Percentiles rank a stretch among this genome's conserved stretches.
These are phyloP conservation scores for Exephanes ischioxanthus DNA, from an alignment of 2,888 invertebrate species.

Conservation along the genomic window DNA sequence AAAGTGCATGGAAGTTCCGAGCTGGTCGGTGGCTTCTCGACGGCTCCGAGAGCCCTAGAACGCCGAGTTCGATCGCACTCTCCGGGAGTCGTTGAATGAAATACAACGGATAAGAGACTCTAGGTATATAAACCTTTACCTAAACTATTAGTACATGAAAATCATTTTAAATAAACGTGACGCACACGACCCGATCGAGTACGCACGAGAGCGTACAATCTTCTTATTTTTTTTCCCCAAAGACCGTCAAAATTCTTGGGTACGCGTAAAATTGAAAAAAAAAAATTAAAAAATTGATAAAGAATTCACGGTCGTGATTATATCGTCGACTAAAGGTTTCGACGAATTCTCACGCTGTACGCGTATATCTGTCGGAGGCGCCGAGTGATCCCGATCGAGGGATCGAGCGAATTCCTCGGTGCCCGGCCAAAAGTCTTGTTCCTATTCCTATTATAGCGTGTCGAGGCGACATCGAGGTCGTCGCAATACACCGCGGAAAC, in stretches of 20 bases:
- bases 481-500: slow-evolving; percentile 18
- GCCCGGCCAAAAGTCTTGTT: slow-evolving; percentile 78
- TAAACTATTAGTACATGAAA: too few relatives aligned
- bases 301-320: slow-evolving; percentile 23
- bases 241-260: slow-evolving; percentile 39
- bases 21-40: background rate
- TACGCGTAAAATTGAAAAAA: background rate
- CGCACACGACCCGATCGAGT: background rate
- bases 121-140: slow-evolving; percentile 1
- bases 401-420: slow-evolving; percentile 24
- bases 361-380: background rate
- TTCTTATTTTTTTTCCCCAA: slow-evolving; percentile 2
- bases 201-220: slow-evolving; percentile 6
- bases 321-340: background rate
- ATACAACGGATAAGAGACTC: slow-evolving; percentile 33
- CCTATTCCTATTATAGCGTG: slow-evolving; percentile 79
- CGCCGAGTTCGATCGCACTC: background rate
- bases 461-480: slow-evolving; percentile 50
- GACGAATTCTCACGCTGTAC: background rate
- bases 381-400: slow-evolving; percentile 10
- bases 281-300: background rate
- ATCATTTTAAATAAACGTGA: background rate
- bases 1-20: background rate
- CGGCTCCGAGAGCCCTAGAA: background rate
- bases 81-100: background rate